These are phyloP conservation scores for Sebastes cheni DNA, from an alignment of 2,797 vertebrate genomes.

Conservation along the genomic window DNA sequence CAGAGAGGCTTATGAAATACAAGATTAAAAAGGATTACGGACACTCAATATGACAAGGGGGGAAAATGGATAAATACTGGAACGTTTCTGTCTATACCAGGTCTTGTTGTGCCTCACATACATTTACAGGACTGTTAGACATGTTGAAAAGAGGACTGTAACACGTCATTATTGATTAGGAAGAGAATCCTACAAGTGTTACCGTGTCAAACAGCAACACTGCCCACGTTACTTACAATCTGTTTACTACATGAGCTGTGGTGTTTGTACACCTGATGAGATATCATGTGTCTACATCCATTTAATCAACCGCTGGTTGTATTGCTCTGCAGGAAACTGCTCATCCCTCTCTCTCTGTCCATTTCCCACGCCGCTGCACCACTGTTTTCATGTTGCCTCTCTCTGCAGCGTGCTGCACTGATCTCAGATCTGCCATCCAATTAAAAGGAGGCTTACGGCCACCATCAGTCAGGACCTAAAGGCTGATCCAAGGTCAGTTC, in stretches of 20 bases:
- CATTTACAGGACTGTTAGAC: background rate
- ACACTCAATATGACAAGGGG: background rate
- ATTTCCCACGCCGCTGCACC: background rate
- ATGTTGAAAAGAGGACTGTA: background rate
- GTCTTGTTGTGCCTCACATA: background rate
- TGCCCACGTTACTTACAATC: background rate
- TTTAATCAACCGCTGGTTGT: background rate
- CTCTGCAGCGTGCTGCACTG: slow-evolving; percentile 8
- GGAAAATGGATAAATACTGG: background rate
- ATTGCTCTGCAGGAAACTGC: background rate
- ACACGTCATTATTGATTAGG: slow-evolving; percentile 1
- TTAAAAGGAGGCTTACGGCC: slow-evolving; percentile 20
- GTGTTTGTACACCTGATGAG: background rate
- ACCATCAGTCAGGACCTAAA: background rate
- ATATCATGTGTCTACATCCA: background rate
- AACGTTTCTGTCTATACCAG: background rate
- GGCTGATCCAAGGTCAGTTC: slow-evolving; percentile 49
- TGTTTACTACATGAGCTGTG: background rate
- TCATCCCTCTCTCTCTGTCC: background rate
- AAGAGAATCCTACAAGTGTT: background rate
- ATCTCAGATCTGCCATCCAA: slow-evolving; percentile 39
- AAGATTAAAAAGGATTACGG: too few species aligned
- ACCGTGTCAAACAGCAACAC: background rate
- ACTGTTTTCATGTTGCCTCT: background rate
- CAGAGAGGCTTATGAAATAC: too few species aligned